A percentile compares a stretch with the other conserved stretches of the same genome.
phyloP scores from a whole-genome alignment of 2,888 invertebrate species.

The Trilocha varians region DNA sequence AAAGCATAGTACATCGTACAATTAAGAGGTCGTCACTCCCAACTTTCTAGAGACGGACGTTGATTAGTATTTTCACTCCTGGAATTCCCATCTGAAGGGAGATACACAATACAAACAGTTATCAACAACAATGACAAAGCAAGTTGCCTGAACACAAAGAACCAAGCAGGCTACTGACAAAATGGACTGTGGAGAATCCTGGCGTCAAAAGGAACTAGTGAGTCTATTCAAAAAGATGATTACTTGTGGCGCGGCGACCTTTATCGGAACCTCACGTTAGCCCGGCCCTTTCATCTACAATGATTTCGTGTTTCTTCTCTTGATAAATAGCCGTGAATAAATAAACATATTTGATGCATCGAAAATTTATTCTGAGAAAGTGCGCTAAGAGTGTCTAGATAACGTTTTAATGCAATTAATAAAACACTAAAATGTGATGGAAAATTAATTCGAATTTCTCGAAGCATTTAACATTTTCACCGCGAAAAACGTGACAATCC shows the following conservation, averaged over 20 bases:
- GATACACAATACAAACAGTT: constrained; percentile 53
- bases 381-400: too few species aligned
- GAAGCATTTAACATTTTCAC: too few species aligned
- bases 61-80: constrained; percentile 65
- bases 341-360: constrained; percentile 2
- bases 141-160: constrained; percentile 38
- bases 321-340: constrained; percentile 11
- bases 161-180: constrained; percentile 45
- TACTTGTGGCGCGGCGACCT: constrained; percentile 33
- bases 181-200: constrained; percentile 61
- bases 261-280: constrained; percentile 21
- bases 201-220: constrained; percentile 44
- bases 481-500: too few species aligned
- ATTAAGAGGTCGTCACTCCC: constrained; percentile 51
- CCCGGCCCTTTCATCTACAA: constrained; percentile 34
- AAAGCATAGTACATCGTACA: constrained; percentile 29
- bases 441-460: too few species aligned
- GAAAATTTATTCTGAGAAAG: too few species aligned
- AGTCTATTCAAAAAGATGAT: constrained; percentile 56
- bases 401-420: too few species aligned
- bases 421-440: too few species aligned
- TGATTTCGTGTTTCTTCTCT: constrained; percentile 27
- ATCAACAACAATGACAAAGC: constrained; percentile 61
- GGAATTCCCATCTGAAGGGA: constrained; percentile 47
- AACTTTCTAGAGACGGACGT: constrained; percentile 54